Conservation (phyloP, 2,888 invertebrate species). For the Pardosa pseudoannulata region DNA sequence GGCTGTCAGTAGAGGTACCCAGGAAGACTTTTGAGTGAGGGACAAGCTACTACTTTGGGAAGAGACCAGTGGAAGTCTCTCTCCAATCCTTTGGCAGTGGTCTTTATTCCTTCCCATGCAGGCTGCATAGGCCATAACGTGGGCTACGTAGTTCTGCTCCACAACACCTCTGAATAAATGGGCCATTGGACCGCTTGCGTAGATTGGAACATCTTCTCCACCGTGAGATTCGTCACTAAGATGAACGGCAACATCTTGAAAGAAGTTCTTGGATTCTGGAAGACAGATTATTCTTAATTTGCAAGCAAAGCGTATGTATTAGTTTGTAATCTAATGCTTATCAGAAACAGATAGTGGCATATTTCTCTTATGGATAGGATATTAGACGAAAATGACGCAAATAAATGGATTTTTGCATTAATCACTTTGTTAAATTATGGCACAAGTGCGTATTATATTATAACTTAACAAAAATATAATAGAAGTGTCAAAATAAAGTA, state of each 20-base stretch:
- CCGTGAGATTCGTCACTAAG: constrained; percentile 77
- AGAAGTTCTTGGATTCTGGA: constrained; percentile 73
- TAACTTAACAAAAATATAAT: no score
- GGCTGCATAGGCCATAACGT: constrained; percentile 73
- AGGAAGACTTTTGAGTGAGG: neutral
- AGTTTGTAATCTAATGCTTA: no score
- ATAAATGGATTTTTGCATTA: no score
- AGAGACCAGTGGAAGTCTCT: constrained; percentile 37
- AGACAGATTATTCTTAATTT: no score
- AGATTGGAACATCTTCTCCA: constrained; percentile 76
- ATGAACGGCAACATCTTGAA: constrained; percentile 74
- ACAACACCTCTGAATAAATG: constrained; percentile 73
- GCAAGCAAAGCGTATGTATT: no score
- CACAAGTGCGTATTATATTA: no score
- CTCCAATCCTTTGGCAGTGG: constrained; percentile 65
- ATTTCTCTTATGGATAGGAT: no score
- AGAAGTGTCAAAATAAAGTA: no score
- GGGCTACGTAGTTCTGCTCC: constrained; percentile 74
- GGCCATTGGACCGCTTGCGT: constrained; percentile 74
- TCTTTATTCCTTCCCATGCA: constrained; percentile 73
- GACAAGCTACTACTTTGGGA: neutral
- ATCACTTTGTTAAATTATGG: no score
- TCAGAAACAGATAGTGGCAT: no score
- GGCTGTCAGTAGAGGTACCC: neutral
- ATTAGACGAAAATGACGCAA: no score